Conservation (phyloP, 1,140 invertebrate genomes). For the Cephus cinctus region DNA sequence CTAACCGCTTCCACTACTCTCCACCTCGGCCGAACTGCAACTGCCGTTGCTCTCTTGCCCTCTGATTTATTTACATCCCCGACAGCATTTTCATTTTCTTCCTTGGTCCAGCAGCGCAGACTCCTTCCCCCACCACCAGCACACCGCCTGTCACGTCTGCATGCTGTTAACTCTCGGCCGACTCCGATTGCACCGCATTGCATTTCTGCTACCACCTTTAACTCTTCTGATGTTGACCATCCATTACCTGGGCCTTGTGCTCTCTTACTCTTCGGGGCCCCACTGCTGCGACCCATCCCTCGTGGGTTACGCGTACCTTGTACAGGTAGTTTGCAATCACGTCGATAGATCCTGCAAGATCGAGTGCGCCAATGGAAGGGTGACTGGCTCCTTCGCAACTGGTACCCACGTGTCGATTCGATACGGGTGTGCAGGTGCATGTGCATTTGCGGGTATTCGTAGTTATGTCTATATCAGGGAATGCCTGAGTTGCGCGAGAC, state of each 20-base stretch:
- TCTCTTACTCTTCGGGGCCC: too few species aligned
- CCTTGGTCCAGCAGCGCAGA: conserved; percentile 21
- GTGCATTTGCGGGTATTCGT: conserved; percentile 10
- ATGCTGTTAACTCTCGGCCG: conserved; percentile 32
- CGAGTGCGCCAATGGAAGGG: too few species aligned
- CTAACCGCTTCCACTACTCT: conserved; percentile 8
- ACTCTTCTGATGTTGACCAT: too few species aligned
- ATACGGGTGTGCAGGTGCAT: conserved; percentile 11
- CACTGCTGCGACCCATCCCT: too few species aligned
- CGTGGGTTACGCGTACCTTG: too few species aligned
- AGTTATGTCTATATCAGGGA: conserved; percentile 24
- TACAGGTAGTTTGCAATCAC: too few species aligned
- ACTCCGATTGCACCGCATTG: conserved; percentile 35
- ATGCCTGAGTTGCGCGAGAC: conserved; percentile 1
- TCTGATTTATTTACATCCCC: conserved; percentile 44
- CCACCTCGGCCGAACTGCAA: conserved; percentile 13
- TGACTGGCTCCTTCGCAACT: too few species aligned
- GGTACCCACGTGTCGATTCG: conserved; percentile 2
- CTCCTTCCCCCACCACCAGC: conserved; percentile 13
- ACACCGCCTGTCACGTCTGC: conserved; percentile 25
- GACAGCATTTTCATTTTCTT: conserved; percentile 31
- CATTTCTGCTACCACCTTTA: conserved; percentile 19
- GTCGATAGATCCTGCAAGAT: too few species aligned
- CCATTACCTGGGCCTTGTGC: too few species aligned
- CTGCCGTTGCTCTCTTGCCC: too few species aligned